phyloP scores from a whole-genome alignment of 2,797 vertebrate species.

The Lutjanus argentimaculatus region DNA sequence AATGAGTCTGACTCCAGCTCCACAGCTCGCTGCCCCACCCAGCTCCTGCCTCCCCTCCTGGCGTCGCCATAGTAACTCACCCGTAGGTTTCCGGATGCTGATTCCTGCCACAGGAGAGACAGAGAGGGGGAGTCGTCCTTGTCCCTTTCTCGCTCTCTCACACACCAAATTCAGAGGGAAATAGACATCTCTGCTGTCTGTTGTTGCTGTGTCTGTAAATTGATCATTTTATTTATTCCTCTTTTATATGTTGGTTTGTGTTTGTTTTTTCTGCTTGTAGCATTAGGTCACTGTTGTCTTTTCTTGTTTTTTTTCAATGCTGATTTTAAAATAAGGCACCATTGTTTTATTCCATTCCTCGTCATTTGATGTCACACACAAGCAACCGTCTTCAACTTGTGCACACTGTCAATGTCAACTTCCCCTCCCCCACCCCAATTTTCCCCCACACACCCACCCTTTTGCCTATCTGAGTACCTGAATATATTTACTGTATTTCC shows the following conservation, averaged over 20 bases:
- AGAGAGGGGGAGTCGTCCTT: slow-evolving; percentile 31
- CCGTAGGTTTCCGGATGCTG: slow-evolving; percentile 68
- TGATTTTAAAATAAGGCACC: slow-evolving; percentile 50
- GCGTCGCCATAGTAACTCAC: slow-evolving; percentile 62
- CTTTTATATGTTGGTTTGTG: slow-evolving; percentile 71
- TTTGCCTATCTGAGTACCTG: slow-evolving; percentile 62
- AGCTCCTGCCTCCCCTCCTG: slow-evolving; percentile 28
- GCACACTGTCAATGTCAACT: slow-evolving; percentile 45
- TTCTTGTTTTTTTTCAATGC: slow-evolving; percentile 27
- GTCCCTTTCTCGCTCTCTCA: slow-evolving; percentile 34
- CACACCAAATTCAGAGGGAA: slow-evolving; percentile 70
- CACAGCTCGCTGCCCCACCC: slow-evolving; percentile 32
- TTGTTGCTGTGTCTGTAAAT: slow-evolving; percentile 58
- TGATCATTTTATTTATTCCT: slow-evolving; percentile 68
- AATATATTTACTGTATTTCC: slow-evolving; percentile 77
- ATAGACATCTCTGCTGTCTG: slow-evolving; percentile 54
- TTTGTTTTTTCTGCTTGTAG: slow-evolving; percentile 55
- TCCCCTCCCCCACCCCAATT: background rate
- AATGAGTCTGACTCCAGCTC: slow-evolving; percentile 47
- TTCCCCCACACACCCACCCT: background rate
- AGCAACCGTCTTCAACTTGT: slow-evolving; percentile 51
- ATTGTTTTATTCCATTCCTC: slow-evolving; percentile 45
- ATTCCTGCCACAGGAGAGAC: slow-evolving; percentile 75
- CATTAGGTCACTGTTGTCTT: slow-evolving; percentile 28
- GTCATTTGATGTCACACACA: slow-evolving; percentile 42